phyloP scores from a whole-genome alignment of 2,888 invertebrate genomes.

The Dasysyrphus albostriatus region DNA sequence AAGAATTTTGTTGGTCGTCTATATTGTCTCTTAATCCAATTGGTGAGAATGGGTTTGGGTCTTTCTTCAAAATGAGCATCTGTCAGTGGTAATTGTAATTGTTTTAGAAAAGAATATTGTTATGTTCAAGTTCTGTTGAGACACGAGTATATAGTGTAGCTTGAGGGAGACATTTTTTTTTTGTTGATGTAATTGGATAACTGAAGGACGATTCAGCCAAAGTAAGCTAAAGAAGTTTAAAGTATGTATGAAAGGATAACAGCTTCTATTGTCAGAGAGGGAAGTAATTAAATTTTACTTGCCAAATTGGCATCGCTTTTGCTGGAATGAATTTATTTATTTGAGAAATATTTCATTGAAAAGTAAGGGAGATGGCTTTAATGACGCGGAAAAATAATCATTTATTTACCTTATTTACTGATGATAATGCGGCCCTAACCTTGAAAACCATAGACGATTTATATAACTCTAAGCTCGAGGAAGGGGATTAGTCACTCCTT shows the following conservation, averaged over 20 bases:
- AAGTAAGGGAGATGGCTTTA: too few species aligned
- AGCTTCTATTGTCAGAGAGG: not conserved
- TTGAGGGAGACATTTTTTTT: not conserved
- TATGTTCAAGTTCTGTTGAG: not conserved
- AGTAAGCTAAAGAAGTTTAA: not conserved
- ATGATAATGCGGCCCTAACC: too few species aligned
- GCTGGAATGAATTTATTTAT: not conserved
- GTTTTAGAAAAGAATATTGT: constrained; percentile 34
- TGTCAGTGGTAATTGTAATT: constrained; percentile 55
- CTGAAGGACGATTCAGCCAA: not conserved
- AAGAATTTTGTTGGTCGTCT: constrained; percentile 1
- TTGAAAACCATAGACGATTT: too few species aligned
- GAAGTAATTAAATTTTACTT: constrained; percentile 33
- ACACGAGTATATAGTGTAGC: not conserved
- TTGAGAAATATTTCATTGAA: too few species aligned
- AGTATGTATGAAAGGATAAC: not conserved
- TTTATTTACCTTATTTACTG: too few species aligned
- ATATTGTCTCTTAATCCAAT: constrained; percentile 17
- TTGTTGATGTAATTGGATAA: not conserved
- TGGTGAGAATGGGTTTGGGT: not conserved
- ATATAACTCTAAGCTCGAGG: too few species aligned
- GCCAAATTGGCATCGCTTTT: not conserved
- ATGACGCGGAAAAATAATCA: not conserved
- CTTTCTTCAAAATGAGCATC: constrained; percentile 47
- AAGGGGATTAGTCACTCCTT: too few species aligned